Evolutionary conservation across 2,888 invertebrate species (phyloP).

Genomic region (Trilocha varians): DNA sequence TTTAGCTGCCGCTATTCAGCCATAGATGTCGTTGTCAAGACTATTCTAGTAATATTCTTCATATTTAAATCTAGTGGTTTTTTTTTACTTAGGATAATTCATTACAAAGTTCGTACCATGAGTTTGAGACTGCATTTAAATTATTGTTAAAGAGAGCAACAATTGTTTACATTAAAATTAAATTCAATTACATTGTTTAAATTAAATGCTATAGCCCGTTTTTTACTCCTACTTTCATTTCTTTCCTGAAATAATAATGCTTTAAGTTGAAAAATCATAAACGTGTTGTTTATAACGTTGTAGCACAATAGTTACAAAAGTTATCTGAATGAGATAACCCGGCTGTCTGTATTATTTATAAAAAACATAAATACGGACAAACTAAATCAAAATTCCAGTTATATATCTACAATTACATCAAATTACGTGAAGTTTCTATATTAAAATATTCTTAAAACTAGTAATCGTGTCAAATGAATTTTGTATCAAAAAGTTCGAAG

Average conservation of each 20-base stretch:
- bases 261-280: background rate
- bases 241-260: no score
- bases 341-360: background rate
- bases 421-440: background rate
- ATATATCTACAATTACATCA: background rate
- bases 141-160: no score
- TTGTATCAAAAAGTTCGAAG: background rate
- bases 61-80: background rate
- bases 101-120: no score
- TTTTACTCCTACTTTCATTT: no score
- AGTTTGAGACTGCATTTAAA: no score
- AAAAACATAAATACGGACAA: background rate
- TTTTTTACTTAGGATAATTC: background rate
- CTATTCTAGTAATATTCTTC: background rate
- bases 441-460: no score
- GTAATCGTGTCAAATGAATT: no score
- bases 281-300: background rate
- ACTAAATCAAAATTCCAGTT: background rate
- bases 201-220: no score
- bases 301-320: background rate
- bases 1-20: slow-evolving; percentile 12
- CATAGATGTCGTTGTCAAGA: slow-evolving; percentile 21
- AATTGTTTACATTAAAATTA: no score
- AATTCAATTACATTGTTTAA: no score
- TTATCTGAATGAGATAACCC: background rate